Evolutionary conservation across 2,113 vertebrate genomes (phyloP).

Genomic region (Himantopus leucocephalus): DNA sequence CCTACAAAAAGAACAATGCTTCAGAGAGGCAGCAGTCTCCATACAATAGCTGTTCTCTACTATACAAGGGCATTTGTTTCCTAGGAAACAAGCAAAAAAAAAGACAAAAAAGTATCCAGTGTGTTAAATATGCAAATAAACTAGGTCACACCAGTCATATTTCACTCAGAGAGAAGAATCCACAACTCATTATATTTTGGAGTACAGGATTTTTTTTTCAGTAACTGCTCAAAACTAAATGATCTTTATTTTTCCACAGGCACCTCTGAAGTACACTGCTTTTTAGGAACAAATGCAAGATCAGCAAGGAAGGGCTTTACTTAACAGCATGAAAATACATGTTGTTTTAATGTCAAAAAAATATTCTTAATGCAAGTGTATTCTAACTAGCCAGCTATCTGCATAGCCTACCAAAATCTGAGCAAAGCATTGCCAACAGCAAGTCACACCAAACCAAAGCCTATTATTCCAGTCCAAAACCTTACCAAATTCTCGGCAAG

Average conservation of each 20-base stretch:
- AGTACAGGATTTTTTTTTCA: background rate
- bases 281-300: background rate
- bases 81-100: conserved; percentile 57
- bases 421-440: background rate
- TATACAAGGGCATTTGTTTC: conserved; percentile 51
- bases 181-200: conserved; percentile 8
- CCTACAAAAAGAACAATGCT: conserved; percentile 41
- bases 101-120: conserved; percentile 27
- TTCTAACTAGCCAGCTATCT: background rate
- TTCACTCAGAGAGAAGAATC: conserved; percentile 35
- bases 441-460: background rate
- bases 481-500: background rate
- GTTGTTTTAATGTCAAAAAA: background rate
- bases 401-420: background rate
- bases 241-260: background rate
- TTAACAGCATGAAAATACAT: background rate
- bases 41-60: conserved; percentile 21
- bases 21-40: conserved; percentile 19
- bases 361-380: background rate
- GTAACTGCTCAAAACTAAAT: background rate
- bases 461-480: background rate
- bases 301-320: background rate
- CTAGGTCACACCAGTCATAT: conserved; percentile 55
- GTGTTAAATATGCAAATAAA: conserved; percentile 70
- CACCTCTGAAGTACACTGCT: background rate